Evolutionary conservation across 2,113 vertebrate genomes (phyloP).

Genomic region (Gulo gulo): DNA sequence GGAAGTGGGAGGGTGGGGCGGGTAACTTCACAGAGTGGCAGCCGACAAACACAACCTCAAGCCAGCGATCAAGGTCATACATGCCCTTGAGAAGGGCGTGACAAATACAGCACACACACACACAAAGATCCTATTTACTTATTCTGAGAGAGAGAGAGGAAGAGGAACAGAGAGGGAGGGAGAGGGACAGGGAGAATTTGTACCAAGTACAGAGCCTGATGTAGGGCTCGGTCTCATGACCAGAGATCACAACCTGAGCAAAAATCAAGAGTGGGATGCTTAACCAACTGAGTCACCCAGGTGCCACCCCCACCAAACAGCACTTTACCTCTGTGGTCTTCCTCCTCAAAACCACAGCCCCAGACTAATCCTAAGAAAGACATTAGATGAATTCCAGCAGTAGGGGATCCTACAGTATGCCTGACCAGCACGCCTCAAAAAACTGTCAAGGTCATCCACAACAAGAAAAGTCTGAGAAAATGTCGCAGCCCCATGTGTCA

Average conservation of each 20-base stretch:
- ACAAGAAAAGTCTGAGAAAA: not conserved
- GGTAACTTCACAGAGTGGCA: too few species aligned
- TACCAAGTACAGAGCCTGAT: not conserved
- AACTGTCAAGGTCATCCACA: not conserved
- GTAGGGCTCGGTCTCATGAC: not conserved
- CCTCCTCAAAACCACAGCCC: not conserved
- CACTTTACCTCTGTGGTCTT: not conserved
- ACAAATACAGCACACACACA: not conserved
- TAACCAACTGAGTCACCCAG: not conserved
- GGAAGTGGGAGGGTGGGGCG: fast-evolving
- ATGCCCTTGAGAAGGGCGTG: fast-evolving
- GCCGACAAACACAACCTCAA: too few species aligned
- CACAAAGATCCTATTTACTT: not conserved
- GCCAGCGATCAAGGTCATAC: not conserved
- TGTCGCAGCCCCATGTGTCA: fast-evolving
- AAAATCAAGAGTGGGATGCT: not conserved
- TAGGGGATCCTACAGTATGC: fast-evolving
- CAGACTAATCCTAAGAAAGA: not conserved
- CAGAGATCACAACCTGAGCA: not conserved
- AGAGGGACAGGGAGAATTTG: not conserved
- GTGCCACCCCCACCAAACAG: fast-evolving
- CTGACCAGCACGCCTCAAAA: not conserved
- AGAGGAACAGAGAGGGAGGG: not conserved
- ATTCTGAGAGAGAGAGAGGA: not conserved
- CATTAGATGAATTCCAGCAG: fast-evolving